A percentile compares a stretch with the other conserved stretches of the same genome.
These are phyloP conservation scores for Drosophila ficusphila DNA, from an alignment of 1,140 invertebrate genomes.

Conservation along the genomic window DNA sequence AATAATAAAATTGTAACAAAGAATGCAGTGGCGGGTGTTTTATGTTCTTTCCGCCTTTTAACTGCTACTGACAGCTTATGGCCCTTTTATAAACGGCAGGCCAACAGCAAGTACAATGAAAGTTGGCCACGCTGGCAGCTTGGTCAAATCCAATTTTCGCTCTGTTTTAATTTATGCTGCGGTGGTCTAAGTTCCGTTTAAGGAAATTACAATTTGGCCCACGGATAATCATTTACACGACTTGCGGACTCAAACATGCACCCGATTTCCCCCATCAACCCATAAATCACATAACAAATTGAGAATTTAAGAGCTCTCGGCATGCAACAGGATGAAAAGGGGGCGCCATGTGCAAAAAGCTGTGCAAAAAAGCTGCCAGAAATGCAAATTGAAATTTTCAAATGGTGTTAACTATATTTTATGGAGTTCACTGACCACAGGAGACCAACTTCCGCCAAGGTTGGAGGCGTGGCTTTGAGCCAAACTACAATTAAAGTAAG, in stretches of 20 bases:
- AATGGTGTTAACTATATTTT: conserved; percentile 32
- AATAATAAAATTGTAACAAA: conserved; percentile 12
- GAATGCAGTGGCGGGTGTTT: conserved; percentile 14
- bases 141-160: background rate
- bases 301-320: conserved; percentile 49
- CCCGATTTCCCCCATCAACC: conserved; percentile 25
- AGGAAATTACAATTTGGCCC: conserved; percentile 61
- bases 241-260: conserved; percentile 39
- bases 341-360: conserved; percentile 5
- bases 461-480: background rate
- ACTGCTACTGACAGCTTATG: conserved; percentile 31
- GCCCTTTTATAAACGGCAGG: conserved; percentile 33
- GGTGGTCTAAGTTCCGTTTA: conserved; percentile 19
- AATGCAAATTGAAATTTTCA: conserved; percentile 45
- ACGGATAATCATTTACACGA: conserved; percentile 50
- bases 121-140: background rate
- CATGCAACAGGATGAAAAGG: conserved; percentile 60
- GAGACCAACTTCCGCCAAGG: background rate
- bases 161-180: conserved; percentile 17
- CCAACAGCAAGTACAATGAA: background rate
- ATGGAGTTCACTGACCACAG: conserved; percentile 54
- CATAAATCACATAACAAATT: conserved; percentile 55
- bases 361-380: conserved; percentile 14
- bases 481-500: conserved; percentile 32
- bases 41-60: conserved; percentile 15